These are phyloP conservation scores for Propithecus perrieri DNA, from an alignment of 2,797 vertebrate species.

Conservation along the genomic window DNA sequence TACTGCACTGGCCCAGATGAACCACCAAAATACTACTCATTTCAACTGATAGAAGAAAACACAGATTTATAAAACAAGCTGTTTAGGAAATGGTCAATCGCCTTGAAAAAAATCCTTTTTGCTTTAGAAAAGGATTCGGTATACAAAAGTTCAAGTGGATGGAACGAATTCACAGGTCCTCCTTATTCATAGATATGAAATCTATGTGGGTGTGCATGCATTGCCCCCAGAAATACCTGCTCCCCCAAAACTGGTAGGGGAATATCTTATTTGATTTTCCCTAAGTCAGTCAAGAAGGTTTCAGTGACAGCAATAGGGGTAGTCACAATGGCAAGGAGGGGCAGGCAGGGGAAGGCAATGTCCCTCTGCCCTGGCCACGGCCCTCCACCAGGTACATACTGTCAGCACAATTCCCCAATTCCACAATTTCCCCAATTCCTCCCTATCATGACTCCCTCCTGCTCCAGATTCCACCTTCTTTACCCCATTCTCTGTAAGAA, in stretches of 20 bases:
- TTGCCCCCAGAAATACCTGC: neutral
- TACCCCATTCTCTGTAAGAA: neutral
- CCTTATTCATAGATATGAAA: too few species aligned
- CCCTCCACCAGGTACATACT: neutral
- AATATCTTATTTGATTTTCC: neutral
- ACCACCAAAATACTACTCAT: neutral
- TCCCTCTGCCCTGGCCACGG: too few species aligned
- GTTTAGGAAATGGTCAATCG: neutral
- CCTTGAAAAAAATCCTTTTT: neutral
- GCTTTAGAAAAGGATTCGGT: neutral
- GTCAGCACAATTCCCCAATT: neutral
- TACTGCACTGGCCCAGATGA: neutral
- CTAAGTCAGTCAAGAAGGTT: neutral
- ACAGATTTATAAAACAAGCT: neutral
- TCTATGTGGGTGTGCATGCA: neutral
- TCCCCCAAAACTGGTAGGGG: neutral
- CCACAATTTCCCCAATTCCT: neutral
- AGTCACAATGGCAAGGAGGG: neutral
- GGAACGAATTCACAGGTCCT: neutral
- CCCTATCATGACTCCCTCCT: too few species aligned
- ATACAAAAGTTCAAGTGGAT: neutral
- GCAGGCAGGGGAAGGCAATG: neutral
- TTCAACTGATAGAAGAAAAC: neutral
- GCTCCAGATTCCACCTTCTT: neutral
- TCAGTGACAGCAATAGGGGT: neutral